Evolutionary conservation across 92 coral and sea anemone genomes (phyloP), one percentile per base, ranked within the genome.

Genomic region (Phenganax subtilis): DNA sequence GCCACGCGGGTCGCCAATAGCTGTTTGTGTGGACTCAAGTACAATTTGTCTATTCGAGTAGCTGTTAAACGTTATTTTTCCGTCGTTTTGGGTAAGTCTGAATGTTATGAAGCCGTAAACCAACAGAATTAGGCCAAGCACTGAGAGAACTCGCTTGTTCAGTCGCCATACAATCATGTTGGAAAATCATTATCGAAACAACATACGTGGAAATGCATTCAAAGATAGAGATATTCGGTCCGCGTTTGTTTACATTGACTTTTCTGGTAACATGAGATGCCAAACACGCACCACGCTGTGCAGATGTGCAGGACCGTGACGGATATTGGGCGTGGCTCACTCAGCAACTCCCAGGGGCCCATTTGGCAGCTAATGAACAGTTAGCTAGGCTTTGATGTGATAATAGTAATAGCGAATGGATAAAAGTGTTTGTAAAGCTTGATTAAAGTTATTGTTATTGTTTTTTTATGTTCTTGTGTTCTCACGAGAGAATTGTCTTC

Each of bases 231-330:
- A 68, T 17, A 37, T 37, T 37, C 47, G 47, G 47, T 30, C 73
- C 53, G 81, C 70, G 81, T 76, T 76, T 76, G 81, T 76, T 75
- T 76, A 76, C 81, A 59, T 76, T 76, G 29, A 11, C 2, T 15
- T 11, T 15, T 9, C 16, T 47, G 52, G 64, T 54, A 55, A 75
- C 25, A 6, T 30, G 81, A 57, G 67, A 54, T 7, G 1, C 7
- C 69, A 65, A 28, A 3, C 25, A 44, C 65, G 65, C 25, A 20
- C 37, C 73, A 37, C 54, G 73, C 73, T 68, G 73, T 29, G 73
- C 17, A 7, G 54, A 37, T n/a, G 73, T 68, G 73, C 73, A 68
- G 52, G 9, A 68, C 73, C 73, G 52, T 68, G 15, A 17, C 73
- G 10, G 52, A 68, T 68, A 68, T 68, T 68, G 73, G 73, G 73